Base-by-base conservation (phyloP, 1,140 invertebrate genomes). In the Drosophila bocki region DNA sequence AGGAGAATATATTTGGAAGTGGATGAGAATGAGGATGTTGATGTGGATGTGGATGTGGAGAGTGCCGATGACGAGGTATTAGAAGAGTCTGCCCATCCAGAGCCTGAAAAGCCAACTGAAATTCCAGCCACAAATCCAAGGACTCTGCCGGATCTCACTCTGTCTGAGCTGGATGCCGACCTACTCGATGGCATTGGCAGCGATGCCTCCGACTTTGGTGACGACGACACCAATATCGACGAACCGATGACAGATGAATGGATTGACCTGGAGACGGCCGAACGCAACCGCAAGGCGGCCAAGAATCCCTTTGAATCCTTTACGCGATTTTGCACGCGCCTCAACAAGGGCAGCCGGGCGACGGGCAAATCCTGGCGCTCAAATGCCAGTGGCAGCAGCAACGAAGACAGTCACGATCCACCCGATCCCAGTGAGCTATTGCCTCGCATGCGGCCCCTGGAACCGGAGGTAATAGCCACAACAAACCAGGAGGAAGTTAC, bases 131-230 rank as follows among this genome's bases (percentile, higher is more conserved):
- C 26, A 0, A 19, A n/a, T 3, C 5, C 57, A 3, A 19, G 0
- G 0, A 33, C 5, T 7, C 29, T 26, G 39, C 32, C 32, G 12
- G 29, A 51, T 2, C 6, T 45, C 3, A 35, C 19, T 13, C 33
- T 50, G 7, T 47, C 51, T 6, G 47, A 56, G 6, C 45, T 72
- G 54, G 42, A 22, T 15, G 53, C 37, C 3, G 60, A 75, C 11
- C 12, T 60, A 0, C 51, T 75, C 5, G 60, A 60, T 3, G 80
- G 80, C 15, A 82, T 79, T 26, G 80, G 80, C 12, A 83, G 80
- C 42, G 80, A 48, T 48, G 47, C 47, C 47, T 48, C 47, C 47
- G 22, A 48, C 19, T 13, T 15, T 8, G 26, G 26, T 6, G 53
- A 12, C 1, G 8, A 22, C 15, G 17, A 48, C 15, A 0, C 15